Conservation (phyloP, 2,888 invertebrate species). For the Melanostoma scalare region DNA sequence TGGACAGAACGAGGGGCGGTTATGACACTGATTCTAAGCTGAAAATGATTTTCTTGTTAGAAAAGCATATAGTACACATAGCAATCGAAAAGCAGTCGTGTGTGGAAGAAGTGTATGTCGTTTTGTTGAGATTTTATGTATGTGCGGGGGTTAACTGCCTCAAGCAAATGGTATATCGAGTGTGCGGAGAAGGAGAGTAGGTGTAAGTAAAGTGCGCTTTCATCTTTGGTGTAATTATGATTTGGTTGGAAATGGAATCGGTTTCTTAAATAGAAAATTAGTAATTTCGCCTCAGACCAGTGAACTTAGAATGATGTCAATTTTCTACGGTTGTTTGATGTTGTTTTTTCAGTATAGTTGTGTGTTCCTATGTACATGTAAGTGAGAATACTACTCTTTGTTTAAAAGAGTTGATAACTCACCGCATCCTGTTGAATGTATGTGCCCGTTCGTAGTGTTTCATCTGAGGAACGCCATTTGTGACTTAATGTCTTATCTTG, state of each 20-base stretch:
- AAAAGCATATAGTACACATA: slow-evolving; percentile 49
- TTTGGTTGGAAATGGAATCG: background rate
- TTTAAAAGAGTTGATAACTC: too few relatives aligned
- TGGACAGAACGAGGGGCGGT: slow-evolving; percentile 18
- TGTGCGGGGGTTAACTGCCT: slow-evolving; percentile 4
- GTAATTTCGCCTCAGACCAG: slow-evolving; percentile 2
- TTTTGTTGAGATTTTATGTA: slow-evolving; percentile 59
- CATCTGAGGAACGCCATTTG: too few relatives aligned
- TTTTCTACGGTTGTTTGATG: too few relatives aligned
- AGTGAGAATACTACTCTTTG: too few relatives aligned
- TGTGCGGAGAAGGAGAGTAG: background rate
- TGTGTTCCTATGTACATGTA: too few relatives aligned
- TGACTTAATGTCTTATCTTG: too few relatives aligned
- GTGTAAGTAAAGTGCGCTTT: slow-evolving; percentile 26
- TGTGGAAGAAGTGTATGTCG: slow-evolving; percentile 55
- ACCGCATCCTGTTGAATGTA: too few relatives aligned
- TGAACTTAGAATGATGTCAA: too few relatives aligned
- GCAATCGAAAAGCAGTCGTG: slow-evolving; percentile 66
- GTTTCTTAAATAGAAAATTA: slow-evolving; percentile 21
- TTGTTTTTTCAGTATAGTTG: too few relatives aligned
- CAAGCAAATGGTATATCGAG: background rate
- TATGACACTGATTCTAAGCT: slow-evolving; percentile 58
- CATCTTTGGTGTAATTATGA: slow-evolving; percentile 33
- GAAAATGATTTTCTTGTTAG: slow-evolving; percentile 45
- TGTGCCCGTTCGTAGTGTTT: too few relatives aligned